Percentiles rank a stretch among this genome's conserved stretches.
phyloP scores from a whole-genome alignment of 2,888 invertebrate species.

The Pedicia rivosa region DNA sequence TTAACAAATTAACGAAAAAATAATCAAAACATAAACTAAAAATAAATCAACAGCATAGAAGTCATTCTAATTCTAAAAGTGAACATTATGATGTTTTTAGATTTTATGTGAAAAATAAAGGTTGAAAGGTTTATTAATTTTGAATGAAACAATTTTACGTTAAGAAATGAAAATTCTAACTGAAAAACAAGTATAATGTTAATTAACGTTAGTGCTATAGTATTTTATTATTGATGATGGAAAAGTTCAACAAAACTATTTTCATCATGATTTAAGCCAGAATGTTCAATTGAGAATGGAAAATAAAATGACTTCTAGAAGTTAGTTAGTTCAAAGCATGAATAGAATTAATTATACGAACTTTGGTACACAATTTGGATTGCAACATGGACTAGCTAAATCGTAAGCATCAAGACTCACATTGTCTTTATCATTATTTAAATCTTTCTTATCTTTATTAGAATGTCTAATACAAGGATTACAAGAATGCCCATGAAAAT shows the following conservation, averaged over 20 bases:
- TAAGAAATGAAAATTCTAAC: no score
- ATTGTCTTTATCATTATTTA: conserved; percentile 35
- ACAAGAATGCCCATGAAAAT: conserved; percentile 41
- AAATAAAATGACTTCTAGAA: background rate
- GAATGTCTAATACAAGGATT: conserved; percentile 51
- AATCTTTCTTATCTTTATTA: conserved; percentile 30
- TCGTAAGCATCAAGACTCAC: conserved; percentile 75
- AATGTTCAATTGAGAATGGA: background rate
- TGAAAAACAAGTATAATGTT: no score
- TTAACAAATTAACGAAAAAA: no score
- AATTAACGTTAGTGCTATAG: no score
- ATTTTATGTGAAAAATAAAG: no score
- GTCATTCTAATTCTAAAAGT: no score
- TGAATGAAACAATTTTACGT: no score
- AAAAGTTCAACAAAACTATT: conserved; percentile 13
- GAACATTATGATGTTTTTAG: no score
- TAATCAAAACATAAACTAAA: no score
- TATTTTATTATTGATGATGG: no score
- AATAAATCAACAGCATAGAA: no score
- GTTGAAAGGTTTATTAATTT: no score
- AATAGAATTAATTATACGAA: background rate
- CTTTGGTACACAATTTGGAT: conserved; percentile 66
- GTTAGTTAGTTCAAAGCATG: background rate
- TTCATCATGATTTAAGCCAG: background rate
- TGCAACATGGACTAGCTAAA: conserved; percentile 72